phyloP scores from a whole-genome alignment of 1,140 invertebrate species.

The Diorhabda carinulata region DNA sequence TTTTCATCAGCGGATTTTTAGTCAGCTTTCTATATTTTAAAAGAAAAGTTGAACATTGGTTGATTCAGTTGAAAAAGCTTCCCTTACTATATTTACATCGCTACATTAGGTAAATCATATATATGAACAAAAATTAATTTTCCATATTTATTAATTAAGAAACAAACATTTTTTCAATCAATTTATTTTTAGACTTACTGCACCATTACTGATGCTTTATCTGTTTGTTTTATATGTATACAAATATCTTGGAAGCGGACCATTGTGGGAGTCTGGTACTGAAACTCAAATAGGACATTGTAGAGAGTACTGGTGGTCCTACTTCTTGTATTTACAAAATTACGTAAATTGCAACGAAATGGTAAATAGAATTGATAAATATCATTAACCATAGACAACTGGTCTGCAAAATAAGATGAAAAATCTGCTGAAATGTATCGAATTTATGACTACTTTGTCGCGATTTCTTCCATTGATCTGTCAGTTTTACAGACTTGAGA shows the following conservation, averaged over 20 bases:
- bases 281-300: constrained; percentile 21
- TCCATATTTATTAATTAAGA: too few species aligned
- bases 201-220: constrained; percentile 22
- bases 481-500: too few species aligned
- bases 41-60: constrained; percentile 14
- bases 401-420: too few species aligned
- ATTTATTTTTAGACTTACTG: constrained; percentile 24
- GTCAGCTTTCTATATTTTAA: constrained; percentile 36
- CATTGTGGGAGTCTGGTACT: constrained; percentile 20
- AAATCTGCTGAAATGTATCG: too few species aligned
- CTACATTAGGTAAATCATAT: constrained; percentile 31
- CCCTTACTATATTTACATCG: constrained; percentile 35
- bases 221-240: constrained; percentile 21
- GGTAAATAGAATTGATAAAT: constrained; percentile 8
- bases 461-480: too few species aligned
- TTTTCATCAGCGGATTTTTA: constrained; percentile 37
- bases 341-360: constrained; percentile 26
- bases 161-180: neutral
- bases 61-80: constrained; percentile 24
- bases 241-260: constrained; percentile 25
- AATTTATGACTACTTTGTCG: too few species aligned
- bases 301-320: constrained; percentile 34
- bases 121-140: too few species aligned
- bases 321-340: constrained; percentile 38
- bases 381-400: too few species aligned